A percentile compares a stretch with the other conserved stretches of the same genome.
Evolutionary conservation across 2,113 vertebrate genomes (phyloP).

Genomic region (Rhynchopsitta pachyrhyncha): DNA sequence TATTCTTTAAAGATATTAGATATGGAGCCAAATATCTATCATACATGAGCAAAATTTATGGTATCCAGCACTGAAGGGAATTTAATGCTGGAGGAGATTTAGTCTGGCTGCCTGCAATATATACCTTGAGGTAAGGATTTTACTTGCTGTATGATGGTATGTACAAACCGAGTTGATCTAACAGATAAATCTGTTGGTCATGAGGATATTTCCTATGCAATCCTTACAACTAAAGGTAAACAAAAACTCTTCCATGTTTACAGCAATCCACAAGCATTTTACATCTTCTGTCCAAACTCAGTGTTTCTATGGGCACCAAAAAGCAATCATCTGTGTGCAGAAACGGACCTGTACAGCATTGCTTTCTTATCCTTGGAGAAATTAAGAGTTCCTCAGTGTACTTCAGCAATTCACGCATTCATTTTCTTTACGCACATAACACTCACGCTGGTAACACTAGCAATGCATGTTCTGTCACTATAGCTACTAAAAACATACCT

Average conservation of each 20-base stretch:
- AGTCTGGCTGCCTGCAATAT: constrained; percentile 25
- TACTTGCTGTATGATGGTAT: constrained; percentile 28
- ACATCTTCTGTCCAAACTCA: neutral
- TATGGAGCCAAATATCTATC: constrained; percentile 69
- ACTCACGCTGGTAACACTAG: neutral
- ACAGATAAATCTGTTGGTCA: constrained; percentile 50
- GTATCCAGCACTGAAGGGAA: constrained; percentile 56
- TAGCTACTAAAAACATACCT: neutral
- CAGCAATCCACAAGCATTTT: neutral
- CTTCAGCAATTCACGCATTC: neutral
- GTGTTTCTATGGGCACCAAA: neutral
- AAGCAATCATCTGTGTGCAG: neutral
- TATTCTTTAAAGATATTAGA: constrained; percentile 72
- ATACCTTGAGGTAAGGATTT: constrained; percentile 47
- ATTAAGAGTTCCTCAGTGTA: neutral
- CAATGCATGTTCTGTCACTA: neutral
- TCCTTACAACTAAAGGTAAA: neutral
- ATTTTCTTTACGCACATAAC: neutral
- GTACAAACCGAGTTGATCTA: constrained; percentile 32
- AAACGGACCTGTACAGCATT: neutral
- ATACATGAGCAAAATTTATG: constrained; percentile 54
- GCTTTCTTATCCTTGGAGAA: neutral
- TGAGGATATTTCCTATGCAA: constrained; percentile 41
- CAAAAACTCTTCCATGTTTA: neutral
- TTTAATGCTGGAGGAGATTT: constrained; percentile 57